Conservation (phyloP, 2,888 invertebrate genomes). For the Galerucella pusilla region DNA sequence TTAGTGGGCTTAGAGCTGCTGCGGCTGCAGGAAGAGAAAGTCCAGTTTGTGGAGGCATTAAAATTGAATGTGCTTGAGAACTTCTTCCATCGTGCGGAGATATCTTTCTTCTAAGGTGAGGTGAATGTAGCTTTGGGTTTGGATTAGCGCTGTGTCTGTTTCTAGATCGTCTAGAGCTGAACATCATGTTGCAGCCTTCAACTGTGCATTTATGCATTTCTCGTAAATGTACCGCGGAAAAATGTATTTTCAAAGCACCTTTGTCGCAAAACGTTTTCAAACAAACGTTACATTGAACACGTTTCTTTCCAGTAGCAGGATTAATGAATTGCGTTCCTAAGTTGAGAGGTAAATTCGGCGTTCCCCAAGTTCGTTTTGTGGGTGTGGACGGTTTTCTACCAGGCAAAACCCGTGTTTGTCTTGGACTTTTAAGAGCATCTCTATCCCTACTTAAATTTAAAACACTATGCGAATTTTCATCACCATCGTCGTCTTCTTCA, state of each 20-base stretch:
- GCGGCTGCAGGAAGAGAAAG: slow-evolving; percentile 70
- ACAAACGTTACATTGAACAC: slow-evolving; percentile 98
- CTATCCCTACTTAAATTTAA: slow-evolving; percentile 73
- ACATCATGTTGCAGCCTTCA: slow-evolving; percentile 99
- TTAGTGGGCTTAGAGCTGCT: slow-evolving; percentile 76
- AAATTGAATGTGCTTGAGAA: slow-evolving; percentile 84
- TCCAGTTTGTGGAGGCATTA: slow-evolving; percentile 79
- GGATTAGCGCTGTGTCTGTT: slow-evolving; percentile 98
- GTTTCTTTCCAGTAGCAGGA: slow-evolving; percentile 93
- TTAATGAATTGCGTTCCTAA: slow-evolving; percentile 91
- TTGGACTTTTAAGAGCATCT: slow-evolving; percentile 65
- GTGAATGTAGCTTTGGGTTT: slow-evolving; percentile 97
- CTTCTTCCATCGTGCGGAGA: slow-evolving; percentile 94
- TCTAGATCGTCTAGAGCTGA: slow-evolving; percentile 93
- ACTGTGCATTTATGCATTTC: slow-evolving; percentile 99
- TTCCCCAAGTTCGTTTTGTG: slow-evolving; percentile 84
- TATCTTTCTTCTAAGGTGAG: slow-evolving; percentile 92
- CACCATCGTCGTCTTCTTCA: slow-evolving; percentile 71
- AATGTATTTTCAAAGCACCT: slow-evolving; percentile 98
- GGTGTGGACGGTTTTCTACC: slow-evolving; percentile 77
- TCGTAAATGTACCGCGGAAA: slow-evolving; percentile 96
- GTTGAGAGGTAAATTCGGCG: slow-evolving; percentile 81
- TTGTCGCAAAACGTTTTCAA: slow-evolving; percentile 99
- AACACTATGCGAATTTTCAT: slow-evolving; percentile 72
- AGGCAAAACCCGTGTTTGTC: slow-evolving; percentile 63